Evolutionary conservation across 2,113 vertebrate species (phyloP).

Genomic region (Mugil cephalus): DNA sequence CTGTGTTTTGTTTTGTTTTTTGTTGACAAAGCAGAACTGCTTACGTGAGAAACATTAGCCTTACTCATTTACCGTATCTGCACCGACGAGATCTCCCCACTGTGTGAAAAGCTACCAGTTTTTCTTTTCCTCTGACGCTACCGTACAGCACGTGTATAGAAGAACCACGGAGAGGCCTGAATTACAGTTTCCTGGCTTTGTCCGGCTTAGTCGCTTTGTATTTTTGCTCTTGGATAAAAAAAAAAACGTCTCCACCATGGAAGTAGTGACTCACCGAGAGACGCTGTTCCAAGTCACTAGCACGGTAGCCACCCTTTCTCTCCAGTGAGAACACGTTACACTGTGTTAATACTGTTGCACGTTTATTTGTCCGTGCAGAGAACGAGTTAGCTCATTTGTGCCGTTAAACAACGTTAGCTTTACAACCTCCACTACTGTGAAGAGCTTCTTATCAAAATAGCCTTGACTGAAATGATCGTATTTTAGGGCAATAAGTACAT

Average conservation of each 20-base stretch:
- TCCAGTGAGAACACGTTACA: background rate
- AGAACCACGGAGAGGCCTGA: background rate
- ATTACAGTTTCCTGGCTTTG: conserved; percentile 33
- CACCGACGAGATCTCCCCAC: no score
- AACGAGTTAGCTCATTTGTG: no score
- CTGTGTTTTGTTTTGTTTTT: no score
- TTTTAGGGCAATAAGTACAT: background rate
- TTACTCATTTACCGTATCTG: no score
- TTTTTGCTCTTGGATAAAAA: background rate
- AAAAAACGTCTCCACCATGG: background rate
- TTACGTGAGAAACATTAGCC: no score
- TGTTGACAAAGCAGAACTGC: no score
- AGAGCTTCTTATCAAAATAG: conserved; percentile 1
- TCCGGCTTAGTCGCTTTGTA: background rate
- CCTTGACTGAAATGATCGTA: background rate
- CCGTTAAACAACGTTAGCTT: background rate
- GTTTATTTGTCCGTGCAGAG: background rate
- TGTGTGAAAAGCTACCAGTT: background rate
- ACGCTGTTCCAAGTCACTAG: background rate
- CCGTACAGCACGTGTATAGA: background rate
- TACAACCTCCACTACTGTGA: background rate
- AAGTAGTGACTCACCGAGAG: conserved; percentile 23
- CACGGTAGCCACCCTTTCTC: background rate
- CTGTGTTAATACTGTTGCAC: no score
- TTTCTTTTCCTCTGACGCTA: background rate